These are phyloP conservation scores for Nerophis lumbriciformis DNA, from an alignment of 2,113 vertebrate genomes.

Conservation along the genomic window DNA sequence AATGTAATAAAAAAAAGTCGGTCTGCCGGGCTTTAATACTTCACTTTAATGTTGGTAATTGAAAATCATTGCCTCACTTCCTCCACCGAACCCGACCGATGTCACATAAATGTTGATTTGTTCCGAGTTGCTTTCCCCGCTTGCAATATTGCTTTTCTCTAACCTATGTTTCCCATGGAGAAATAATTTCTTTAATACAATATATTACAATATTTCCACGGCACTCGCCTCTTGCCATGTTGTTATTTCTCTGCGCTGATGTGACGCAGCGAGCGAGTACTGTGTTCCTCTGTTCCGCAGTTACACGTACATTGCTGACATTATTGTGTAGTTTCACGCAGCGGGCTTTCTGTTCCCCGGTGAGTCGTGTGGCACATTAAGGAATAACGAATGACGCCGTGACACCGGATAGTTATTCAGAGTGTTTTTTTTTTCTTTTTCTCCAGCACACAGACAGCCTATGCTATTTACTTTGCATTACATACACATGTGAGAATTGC, in stretches of 20 bases:
- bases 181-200: constrained; percentile 69
- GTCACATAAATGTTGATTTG: constrained; percentile 63
- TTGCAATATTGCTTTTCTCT: constrained; percentile 70
- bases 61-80: constrained; percentile 58
- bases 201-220: constrained; percentile 65
- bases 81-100: constrained; percentile 52
- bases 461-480: constrained; percentile 60
- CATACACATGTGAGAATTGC: constrained; percentile 69
- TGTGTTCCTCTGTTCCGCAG: constrained; percentile 34
- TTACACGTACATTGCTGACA: constrained; percentile 48
- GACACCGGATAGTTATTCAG: constrained; percentile 59
- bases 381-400: constrained; percentile 67
- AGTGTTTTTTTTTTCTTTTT: constrained; percentile 40
- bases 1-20: too few relatives aligned
- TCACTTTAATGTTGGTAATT: constrained; percentile 50
- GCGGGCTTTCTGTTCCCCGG: constrained; percentile 50
- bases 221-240: constrained; percentile 28
- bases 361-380: constrained; percentile 64
- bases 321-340: constrained; percentile 38
- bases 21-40: constrained; percentile 27
- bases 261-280: constrained; percentile 20
- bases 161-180: constrained; percentile 68
- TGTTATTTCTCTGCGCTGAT: constrained; percentile 32
- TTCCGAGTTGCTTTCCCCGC: constrained; percentile 59
- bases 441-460: constrained; percentile 45